Conservation (phyloP, 2,797 vertebrate species). For the Pseudochirops corinnae region DNA sequence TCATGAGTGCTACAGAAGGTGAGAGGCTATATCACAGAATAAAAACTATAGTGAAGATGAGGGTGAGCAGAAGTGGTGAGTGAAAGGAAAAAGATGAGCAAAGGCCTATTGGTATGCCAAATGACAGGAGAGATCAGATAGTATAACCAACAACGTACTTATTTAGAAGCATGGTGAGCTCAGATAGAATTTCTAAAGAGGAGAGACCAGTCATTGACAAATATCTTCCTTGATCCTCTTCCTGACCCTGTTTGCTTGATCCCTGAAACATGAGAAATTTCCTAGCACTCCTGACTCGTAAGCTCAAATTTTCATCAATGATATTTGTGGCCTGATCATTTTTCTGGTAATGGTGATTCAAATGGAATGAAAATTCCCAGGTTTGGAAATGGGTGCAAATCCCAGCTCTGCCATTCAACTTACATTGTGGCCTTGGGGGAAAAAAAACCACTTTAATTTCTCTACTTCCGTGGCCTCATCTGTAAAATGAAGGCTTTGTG, state of each 20-base stretch:
- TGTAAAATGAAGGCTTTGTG: neutral
- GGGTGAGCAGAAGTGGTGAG: neutral
- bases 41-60: neutral
- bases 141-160: neutral
- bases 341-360: neutral
- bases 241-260: neutral
- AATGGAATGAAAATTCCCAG: neutral
- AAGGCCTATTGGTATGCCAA: neutral
- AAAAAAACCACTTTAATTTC: neutral
- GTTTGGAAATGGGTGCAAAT: neutral
- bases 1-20: neutral
- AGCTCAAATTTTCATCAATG: neutral
- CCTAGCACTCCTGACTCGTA: neutral
- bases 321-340: neutral
- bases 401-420: neutral
- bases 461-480: neutral
- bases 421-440: no score
- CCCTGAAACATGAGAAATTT: neutral
- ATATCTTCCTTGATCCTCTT: neutral
- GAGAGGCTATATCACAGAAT: neutral
- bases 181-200: neutral
- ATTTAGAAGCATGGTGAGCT: neutral
- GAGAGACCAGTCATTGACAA: neutral
- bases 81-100: neutral
- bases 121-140: neutral